Conservation (phyloP, 2,113 vertebrate genomes). For the Ptychochromis oligacanthus region DNA sequence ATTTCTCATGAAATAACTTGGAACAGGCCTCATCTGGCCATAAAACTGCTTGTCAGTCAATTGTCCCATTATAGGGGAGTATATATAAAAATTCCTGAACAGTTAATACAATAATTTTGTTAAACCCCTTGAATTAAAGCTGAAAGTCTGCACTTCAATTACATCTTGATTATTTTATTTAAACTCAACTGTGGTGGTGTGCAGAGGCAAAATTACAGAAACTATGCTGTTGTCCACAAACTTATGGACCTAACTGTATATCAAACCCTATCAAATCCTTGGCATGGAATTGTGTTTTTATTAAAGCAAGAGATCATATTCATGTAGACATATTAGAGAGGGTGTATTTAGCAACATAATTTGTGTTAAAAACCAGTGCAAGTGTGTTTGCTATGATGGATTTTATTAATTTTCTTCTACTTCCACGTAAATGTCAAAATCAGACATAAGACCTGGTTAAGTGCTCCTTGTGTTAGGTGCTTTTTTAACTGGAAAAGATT, state of each 20-base stretch:
- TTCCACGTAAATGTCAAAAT: slow-evolving; percentile 3
- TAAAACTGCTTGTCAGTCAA: background rate
- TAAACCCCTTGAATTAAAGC: background rate
- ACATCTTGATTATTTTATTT: background rate
- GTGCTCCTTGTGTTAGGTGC: background rate
- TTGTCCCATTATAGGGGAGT: background rate
- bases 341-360: background rate
- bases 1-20: background rate
- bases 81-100: background rate
- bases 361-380: background rate
- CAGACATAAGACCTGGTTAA: background rate
- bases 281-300: background rate
- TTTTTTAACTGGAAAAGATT: slow-evolving; percentile 5
- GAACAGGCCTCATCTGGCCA: background rate
- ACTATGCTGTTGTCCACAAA: background rate
- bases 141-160: background rate
- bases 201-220: background rate
- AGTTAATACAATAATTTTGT: background rate
- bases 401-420: slow-evolving; percentile 4
- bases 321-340: background rate
- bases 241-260: background rate
- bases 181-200: background rate
- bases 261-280: background rate
- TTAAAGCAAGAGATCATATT: background rate
- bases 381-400: background rate